phyloP scores from a whole-genome alignment of 2,888 invertebrate species.

The Cantharis rufa region DNA sequence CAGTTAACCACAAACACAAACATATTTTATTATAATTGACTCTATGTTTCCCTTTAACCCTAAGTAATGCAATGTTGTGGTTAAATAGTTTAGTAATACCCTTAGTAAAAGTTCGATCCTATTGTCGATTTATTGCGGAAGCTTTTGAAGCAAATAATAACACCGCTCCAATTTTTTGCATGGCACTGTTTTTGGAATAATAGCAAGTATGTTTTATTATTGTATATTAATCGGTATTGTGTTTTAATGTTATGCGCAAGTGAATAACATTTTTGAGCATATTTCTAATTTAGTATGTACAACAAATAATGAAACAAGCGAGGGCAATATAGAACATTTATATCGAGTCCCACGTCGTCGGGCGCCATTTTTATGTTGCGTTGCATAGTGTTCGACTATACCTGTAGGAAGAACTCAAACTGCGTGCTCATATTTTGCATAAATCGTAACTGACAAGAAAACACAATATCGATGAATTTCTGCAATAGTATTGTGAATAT shows the following conservation, averaged over 20 bases:
- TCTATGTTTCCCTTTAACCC: background rate
- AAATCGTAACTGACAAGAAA: background rate
- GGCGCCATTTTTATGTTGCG: no score
- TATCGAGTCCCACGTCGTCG: no score
- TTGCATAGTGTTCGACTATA: no score
- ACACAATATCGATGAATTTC: constrained; percentile 2
- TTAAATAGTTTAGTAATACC: background rate
- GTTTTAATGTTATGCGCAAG: background rate
- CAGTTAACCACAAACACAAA: background rate
- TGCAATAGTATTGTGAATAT: constrained; percentile 12
- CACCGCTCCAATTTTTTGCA: constrained; percentile 13
- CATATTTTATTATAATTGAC: background rate
- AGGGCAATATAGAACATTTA: no score
- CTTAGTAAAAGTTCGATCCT: background rate
- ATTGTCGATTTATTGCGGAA: background rate
- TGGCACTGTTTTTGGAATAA: constrained; percentile 11
- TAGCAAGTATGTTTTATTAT: background rate
- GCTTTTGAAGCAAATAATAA: constrained; percentile 2
- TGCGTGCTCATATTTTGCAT: no score
- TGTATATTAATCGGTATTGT: constrained; percentile 7
- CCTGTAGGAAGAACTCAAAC: no score
- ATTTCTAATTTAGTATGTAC: no score
- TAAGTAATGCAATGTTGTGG: background rate
- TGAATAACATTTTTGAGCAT: background rate
- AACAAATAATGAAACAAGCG: no score